These are phyloP conservation scores for Actinernus sp. DNA, from an alignment of 92 coral and sea anemone species.

Conservation along the genomic window DNA sequence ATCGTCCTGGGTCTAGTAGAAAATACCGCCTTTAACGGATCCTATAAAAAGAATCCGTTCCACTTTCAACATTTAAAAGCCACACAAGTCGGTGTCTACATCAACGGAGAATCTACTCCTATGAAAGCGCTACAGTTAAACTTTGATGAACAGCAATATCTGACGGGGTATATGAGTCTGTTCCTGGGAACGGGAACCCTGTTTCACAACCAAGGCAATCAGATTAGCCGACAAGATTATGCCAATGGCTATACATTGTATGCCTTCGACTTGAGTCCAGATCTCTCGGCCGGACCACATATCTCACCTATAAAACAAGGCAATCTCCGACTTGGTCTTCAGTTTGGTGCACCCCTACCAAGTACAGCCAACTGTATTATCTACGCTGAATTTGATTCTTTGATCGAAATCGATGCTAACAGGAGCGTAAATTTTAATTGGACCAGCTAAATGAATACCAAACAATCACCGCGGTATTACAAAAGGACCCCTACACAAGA, in stretches of 20 bases:
- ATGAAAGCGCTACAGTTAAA: slow-evolving; percentile 10
- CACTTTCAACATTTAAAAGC: slow-evolving; percentile 44
- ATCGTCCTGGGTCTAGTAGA: slow-evolving; percentile 48
- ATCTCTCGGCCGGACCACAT: slow-evolving; percentile 32
- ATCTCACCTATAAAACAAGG: slow-evolving; percentile 39
- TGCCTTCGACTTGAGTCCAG: slow-evolving; percentile 42
- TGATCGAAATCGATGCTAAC: slow-evolving; percentile 11
- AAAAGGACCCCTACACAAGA: slow-evolving; percentile 14
- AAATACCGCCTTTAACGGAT: slow-evolving; percentile 42
- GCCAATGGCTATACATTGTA: slow-evolving; percentile 34
- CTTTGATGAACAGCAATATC: neutral
- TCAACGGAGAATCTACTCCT: slow-evolving; percentile 47
- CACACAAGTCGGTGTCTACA: slow-evolving; percentile 31
- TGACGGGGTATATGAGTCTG: neutral
- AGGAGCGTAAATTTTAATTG: slow-evolving; percentile 17
- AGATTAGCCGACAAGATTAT: slow-evolving; percentile 36
- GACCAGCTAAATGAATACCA: slow-evolving; percentile 36
- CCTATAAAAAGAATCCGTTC: slow-evolving; percentile 31
- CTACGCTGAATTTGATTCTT: slow-evolving; percentile 32
- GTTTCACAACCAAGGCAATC: slow-evolving; percentile 40
- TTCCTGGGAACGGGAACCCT: slow-evolving; percentile 38
- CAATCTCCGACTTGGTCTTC: slow-evolving; percentile 33
- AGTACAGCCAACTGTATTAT: slow-evolving; percentile 37
- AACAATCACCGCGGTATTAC: slow-evolving; percentile 13
- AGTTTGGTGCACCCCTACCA: slow-evolving; percentile 29